Base-by-base conservation (phyloP, 2,888 invertebrate genomes). In the Pheosia gnoma region DNA sequence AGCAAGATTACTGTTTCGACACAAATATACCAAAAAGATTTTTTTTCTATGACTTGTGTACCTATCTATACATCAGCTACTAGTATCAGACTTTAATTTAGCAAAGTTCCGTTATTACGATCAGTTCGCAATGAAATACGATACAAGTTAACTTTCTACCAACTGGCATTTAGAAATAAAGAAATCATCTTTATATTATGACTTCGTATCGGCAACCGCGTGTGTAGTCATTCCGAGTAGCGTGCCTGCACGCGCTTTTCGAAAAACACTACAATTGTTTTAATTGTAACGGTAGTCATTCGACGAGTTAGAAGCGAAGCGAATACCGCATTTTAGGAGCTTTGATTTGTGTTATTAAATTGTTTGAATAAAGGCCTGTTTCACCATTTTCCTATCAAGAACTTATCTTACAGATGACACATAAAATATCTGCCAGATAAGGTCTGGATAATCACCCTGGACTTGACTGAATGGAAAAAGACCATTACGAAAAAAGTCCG, bases 81-180 rank as follows among this genome's bases (percentile, higher is more conserved):
- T 11, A 47, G 6, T 9, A 11, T 11, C n/a, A 47, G n/a, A n/a
- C 3, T n/a, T n/a, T 11, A n/a, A n/a, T n/a, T n/a, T 11, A 3
- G 7, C 25, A 25, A 51, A 13, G 3, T 0, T 51, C 51, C 51
- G 51, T 51, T 51, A 25, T 51, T 51, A 49, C 51, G 51, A 37
- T 58, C 37, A n/a, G 58, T 62, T 65, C 43, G 52, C n/a, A 51
- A 47, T 59, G 65, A 61, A 71, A 71, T 45, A 60, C 55, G 58
- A 66, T 71, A 65, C 60, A 57, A 10, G 6, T 38, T 45, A 59
- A 71, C 72, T 74, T 73, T 71, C 71, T 69, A 67, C 56, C 39
- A 9, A 58, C 47, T 58, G 41, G 43, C 59, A 57, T 37, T 60
- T 49, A 57, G 52, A 63, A 63, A 67, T 61, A 60, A 71, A 59